phyloP scores from a whole-genome alignment of 2,888 invertebrate species.

The Alitta virens region DNA sequence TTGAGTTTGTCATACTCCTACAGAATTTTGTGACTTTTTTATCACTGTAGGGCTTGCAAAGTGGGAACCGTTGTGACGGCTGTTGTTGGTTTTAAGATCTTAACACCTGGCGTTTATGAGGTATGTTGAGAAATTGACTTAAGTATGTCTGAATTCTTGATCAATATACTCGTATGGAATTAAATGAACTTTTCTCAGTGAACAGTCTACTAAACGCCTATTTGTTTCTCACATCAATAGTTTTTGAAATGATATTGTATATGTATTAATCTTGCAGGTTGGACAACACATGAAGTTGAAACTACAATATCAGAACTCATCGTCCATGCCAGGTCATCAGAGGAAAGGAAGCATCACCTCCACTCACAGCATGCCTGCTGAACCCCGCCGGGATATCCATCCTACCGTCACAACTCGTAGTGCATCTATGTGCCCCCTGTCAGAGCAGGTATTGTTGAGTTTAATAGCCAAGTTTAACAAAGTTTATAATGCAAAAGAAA shows the following conservation, averaged over 20 bases:
- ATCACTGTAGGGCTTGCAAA: slow-evolving; percentile 31
- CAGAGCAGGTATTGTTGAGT: too few relatives aligned
- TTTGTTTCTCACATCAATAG: not conserved
- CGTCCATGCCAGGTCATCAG: slow-evolving; percentile 8
- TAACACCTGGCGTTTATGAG: slow-evolving; percentile 37
- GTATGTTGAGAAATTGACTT: too few relatives aligned
- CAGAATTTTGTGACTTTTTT: too few relatives aligned
- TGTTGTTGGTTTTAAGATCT: slow-evolving; percentile 33
- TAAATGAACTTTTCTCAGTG: too few relatives aligned
- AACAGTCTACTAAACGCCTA: too few relatives aligned
- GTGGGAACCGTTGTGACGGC: slow-evolving; percentile 30
- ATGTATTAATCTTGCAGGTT: slow-evolving; percentile 27
- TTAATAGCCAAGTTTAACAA: too few relatives aligned
- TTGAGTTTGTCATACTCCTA: too few relatives aligned
- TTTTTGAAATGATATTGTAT: not conserved
- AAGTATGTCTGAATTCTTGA: too few relatives aligned
- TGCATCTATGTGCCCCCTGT: slow-evolving; percentile 13
- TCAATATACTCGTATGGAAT: too few relatives aligned
- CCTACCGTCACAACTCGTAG: not conserved
- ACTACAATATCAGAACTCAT: slow-evolving; percentile 28
- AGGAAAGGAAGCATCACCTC: slow-evolving; percentile 13
- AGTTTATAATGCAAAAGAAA: too few relatives aligned
- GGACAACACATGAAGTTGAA: slow-evolving; percentile 39
- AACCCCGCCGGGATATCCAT: slow-evolving; percentile 9
- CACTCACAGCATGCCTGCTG: slow-evolving; percentile 17